phyloP scores from a whole-genome alignment of 2,888 invertebrate species.

The Orchestes rusci region DNA sequence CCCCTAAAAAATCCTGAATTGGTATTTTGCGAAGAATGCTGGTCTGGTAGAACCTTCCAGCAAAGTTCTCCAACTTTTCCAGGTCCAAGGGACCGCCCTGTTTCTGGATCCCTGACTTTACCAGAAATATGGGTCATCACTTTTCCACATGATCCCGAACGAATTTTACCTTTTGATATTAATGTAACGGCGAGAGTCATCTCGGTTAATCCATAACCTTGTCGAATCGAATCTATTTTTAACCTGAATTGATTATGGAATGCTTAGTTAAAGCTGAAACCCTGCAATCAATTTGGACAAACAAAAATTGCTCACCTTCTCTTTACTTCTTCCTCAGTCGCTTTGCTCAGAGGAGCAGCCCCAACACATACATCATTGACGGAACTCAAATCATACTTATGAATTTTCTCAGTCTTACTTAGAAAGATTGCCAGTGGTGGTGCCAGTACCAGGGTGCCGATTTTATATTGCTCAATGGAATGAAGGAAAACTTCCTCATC shows the following conservation, averaged over 20 bases:
- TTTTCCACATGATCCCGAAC: conserved; percentile 48
- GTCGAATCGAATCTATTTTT: conserved; percentile 5
- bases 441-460: conserved; percentile 61
- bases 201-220: conserved; percentile 69
- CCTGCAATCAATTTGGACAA: neutral
- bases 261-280: neutral
- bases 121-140: conserved; percentile 2
- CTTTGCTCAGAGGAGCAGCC: conserved; percentile 71
- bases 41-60: no score
- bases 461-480: conserved; percentile 61
- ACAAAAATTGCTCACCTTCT: conserved; percentile 40
- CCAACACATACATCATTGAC: conserved; percentile 63
- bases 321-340: conserved; percentile 55
- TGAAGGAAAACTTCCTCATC: conserved; percentile 54
- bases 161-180: conserved; percentile 11
- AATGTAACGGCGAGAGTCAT: conserved; percentile 52
- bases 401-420: conserved; percentile 69
- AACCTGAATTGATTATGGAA: conserved; percentile 4
- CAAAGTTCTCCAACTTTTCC: conserved; percentile 33
- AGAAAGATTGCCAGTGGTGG: conserved; percentile 78
- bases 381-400: conserved; percentile 67
- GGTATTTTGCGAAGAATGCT: no score
- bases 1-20: conserved; percentile 42
- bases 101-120: conserved; percentile 34
- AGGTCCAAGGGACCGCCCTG: conserved; percentile 31